A percentile compares a stretch with the other conserved stretches of the same genome.
These are phyloP conservation scores for Norana najaformis DNA, from an alignment of 2,888 invertebrate species.

Conservation along the genomic window DNA sequence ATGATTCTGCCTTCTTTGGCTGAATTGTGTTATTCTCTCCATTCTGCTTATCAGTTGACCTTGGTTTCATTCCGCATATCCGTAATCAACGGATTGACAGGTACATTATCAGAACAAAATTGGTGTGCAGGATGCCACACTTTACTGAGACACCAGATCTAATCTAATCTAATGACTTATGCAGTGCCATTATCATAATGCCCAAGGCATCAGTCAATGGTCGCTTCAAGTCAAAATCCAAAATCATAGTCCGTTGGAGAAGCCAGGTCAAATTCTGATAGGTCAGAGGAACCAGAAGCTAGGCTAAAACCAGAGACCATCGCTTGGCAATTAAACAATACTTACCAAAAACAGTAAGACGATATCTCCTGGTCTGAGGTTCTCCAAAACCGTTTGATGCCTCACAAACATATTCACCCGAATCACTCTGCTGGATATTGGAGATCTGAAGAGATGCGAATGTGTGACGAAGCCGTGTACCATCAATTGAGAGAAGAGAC, in stretches of 20 bases:
- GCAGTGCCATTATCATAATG: too few relatives aligned
- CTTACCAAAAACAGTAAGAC: background rate
- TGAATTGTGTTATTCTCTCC: background rate
- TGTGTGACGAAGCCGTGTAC: background rate
- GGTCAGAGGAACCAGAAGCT: too few relatives aligned
- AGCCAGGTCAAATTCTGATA: too few relatives aligned
- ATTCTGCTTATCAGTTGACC: too few relatives aligned
- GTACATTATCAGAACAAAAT: background rate
- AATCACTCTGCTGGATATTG: constrained; percentile 72
- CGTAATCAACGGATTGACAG: background rate
- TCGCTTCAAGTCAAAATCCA: too few relatives aligned
- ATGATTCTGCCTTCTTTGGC: background rate
- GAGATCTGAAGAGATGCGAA: constrained; percentile 60
- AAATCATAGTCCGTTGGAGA: too few relatives aligned
- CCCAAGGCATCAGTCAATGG: too few relatives aligned
- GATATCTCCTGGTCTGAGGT: constrained; percentile 68
- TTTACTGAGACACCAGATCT: background rate
- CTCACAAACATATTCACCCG: constrained; percentile 81
- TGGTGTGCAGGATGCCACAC: background rate
- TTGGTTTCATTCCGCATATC: background rate
- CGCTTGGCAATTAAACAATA: background rate
- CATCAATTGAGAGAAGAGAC: background rate
- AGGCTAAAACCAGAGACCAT: too few relatives aligned
- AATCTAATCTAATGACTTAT: too few relatives aligned
- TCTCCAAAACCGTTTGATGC: constrained; percentile 77